Evolutionary conservation across 2,888 invertebrate species (phyloP), one percentile per base, ranked within the genome.

Genomic region (Drosophila falleni): DNA sequence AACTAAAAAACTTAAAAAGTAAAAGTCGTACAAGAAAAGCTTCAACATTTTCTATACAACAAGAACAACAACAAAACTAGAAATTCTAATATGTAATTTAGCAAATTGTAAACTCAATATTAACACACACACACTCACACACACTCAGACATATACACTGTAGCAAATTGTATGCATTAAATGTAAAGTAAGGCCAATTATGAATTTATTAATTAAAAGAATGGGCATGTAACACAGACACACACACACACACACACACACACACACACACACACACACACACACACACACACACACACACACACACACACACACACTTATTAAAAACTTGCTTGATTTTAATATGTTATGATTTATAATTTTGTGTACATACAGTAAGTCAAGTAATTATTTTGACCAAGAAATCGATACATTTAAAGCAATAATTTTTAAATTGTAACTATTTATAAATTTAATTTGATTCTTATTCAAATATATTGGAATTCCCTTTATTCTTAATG

Each of bases 21-120:
- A 61, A 65, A 70, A 42, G 65, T 29, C 41, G 54, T 54, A 54
- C 31, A 47, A 44, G 60, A 56, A 64, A 77, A 62, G 87, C 78
- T 86, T 86, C 81, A 81, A 71, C 76, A 80, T 83, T 82, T 83
- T 85, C 79, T 73, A 83, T 69, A 72, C 68, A 69, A 71, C 60
- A 78, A 50, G 51, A 73, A 80, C 71, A 78, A 50, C 55, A 73
- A 80, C 71, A 53, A 74, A 63, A 46, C 55, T 77, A 80, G 78
- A 47, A 77, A 76, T 71, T 78, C 78, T 70, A 71, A 74, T 78
- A 76, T 83, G 79, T 83, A 79, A 87, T 83, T 82, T 84, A 84
- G 87, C 74, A 79, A 81, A 87, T 74, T 83, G 77, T 83, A 81
- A 85, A 82, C 82, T 73, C 74, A 81, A 74, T 55, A 72, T 55